Evolutionary conservation across 2,797 vertebrate genomes (phyloP), one percentile per base, ranked within the genome.

Genomic region (Poecilia picta): DNA sequence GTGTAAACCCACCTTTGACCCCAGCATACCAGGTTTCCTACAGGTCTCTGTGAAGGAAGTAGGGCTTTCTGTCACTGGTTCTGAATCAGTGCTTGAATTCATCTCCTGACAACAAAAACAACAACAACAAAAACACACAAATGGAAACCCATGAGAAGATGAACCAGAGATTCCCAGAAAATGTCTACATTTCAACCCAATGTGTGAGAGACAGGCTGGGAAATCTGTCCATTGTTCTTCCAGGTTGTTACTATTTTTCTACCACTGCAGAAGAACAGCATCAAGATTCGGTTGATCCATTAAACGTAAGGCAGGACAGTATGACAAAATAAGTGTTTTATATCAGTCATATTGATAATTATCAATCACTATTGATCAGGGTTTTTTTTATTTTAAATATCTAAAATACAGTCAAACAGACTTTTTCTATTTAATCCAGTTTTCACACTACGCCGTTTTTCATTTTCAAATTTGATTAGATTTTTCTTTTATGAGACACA

Each of bases 1-100:
- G 18, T 25, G 8, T 31, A 79, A 41, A 79, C 86, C 2, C 74
- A 95, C 95, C 94, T 95, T 95, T 36, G 90, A 78, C 47, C 87
- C 87, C 33, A 75, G 74, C 13, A 13, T 13, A 12, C 64, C 39
- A 1, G 82, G 36, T 76, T 73, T 92, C 57, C 31, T 70, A 5
- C 87, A 76, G 12, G 36, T 55, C 41, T 68, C 75, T 16, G 80
- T 15, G n/a, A 84, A 85, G 45, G 73, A 72, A 36, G 76, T 23
- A 46, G 68, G 80, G 70, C 74, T 80, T 66, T 55, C 74, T 23
- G 25, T 84, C 25, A 71, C 83, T 0, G 46, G 39, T 49, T 89
- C 86, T 0, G 81, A 85, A 73, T 87, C 89, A 66, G 74, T 81
- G 73, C 80, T 79, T 25, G 70, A 75, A 59, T 83, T 85, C 0